Evolutionary conservation across 2,797 vertebrate genomes (phyloP).

Genomic region (Spea hammondii): DNA sequence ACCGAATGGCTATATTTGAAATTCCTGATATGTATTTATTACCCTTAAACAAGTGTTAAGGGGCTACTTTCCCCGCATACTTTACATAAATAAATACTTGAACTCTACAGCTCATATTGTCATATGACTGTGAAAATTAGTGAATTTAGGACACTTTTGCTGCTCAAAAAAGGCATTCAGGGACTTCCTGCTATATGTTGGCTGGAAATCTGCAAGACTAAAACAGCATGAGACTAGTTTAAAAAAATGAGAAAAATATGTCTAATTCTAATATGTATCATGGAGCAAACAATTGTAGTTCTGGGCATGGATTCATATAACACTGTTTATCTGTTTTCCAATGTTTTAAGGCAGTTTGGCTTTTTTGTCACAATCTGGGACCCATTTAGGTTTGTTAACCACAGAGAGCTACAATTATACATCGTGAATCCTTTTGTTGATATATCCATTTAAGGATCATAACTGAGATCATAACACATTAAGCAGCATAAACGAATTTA

Average conservation of each 20-base stretch:
- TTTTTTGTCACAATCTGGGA: constrained; percentile 59
- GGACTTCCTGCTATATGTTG: constrained; percentile 33
- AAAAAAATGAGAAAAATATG: constrained; percentile 40
- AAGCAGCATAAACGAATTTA: constrained; percentile 57
- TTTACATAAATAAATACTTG: background rate
- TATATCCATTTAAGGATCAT: constrained; percentile 55
- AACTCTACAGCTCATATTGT: constrained; percentile 19
- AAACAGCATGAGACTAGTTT: constrained; percentile 49
- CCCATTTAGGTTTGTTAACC: constrained; percentile 60
- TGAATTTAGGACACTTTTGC: constrained; percentile 36
- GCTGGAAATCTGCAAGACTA: constrained; percentile 33
- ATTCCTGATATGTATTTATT: too few relatives aligned
- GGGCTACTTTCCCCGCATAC: background rate
- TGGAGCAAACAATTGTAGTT: constrained; percentile 49
- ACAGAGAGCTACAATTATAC: constrained; percentile 56
- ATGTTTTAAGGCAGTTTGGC: constrained; percentile 52
- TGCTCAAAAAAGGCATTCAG: constrained; percentile 38
- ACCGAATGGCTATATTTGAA: too few relatives aligned
- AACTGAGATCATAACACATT: constrained; percentile 59
- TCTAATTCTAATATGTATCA: constrained; percentile 51
- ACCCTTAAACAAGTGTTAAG: too few relatives aligned
- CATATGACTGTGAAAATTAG: constrained; percentile 37
- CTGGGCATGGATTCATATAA: constrained; percentile 44
- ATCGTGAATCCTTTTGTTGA: constrained; percentile 55
- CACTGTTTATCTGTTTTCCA: constrained; percentile 44